phyloP scores from a whole-genome alignment of 2,888 invertebrate genomes.

The Standfussiana lucernea region DNA sequence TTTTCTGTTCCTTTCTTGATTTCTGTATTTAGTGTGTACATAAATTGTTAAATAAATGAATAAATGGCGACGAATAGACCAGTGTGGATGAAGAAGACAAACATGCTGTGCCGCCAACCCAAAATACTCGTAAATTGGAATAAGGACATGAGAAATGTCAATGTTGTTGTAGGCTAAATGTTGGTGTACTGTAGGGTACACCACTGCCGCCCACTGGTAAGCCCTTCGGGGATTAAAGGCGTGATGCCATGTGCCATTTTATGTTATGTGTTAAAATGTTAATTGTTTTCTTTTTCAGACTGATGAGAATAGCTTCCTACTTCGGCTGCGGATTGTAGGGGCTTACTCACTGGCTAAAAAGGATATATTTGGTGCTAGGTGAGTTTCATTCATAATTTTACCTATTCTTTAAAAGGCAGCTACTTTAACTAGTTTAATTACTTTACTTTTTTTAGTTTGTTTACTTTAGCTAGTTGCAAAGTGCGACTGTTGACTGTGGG shows the following conservation, averaged over 20 bases:
- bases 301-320: constrained; percentile 95
- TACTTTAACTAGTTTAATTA: too few species aligned
- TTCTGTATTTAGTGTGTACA: too few species aligned
- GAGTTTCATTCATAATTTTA: constrained; percentile 66
- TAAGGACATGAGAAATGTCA: not conserved
- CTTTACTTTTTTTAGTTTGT: too few species aligned
- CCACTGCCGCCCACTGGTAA: too few species aligned
- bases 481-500: not conserved
- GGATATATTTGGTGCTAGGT: constrained; percentile 99
- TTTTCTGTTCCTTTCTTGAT: too few species aligned
- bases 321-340: constrained; percentile 96
- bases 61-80: not conserved
- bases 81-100: not conserved
- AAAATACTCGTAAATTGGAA: not conserved
- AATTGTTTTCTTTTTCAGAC: constrained; percentile 88
- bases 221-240: not conserved
- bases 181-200: not conserved
- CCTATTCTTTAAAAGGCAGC: not conserved
- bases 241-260: not conserved
- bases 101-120: not conserved
- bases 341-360: constrained; percentile 98
- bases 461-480: not conserved
- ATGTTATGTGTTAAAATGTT: not conserved
- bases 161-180: not conserved
- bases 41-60: too few species aligned